Evolutionary conservation across 2,113 vertebrate species (phyloP).

Genomic region (Anarhynchus alexandrinus): DNA sequence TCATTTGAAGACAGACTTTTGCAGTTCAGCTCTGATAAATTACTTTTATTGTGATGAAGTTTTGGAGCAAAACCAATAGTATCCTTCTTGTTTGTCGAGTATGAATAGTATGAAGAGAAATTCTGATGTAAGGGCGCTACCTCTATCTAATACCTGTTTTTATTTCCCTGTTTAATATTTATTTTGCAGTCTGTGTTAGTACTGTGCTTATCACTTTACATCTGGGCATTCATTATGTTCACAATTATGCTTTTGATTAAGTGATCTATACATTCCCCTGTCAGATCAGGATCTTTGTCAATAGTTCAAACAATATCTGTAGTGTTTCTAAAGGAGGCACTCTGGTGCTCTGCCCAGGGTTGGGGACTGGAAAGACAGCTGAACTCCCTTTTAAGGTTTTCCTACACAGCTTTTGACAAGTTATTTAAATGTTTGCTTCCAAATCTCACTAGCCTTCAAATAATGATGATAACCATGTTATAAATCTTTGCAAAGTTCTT

Average conservation of each 20-base stretch:
- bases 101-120: not conserved
- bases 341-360: not conserved
- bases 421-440: not conserved
- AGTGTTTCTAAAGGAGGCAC: not conserved
- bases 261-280: not conserved
- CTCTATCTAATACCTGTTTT: not conserved
- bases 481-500: not conserved
- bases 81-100: not conserved
- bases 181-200: not conserved
- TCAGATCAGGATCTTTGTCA: not conserved
- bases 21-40: not conserved
- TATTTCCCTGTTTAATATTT: not conserved
- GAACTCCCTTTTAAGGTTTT: not conserved
- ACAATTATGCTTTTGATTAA: not conserved
- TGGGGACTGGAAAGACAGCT: not conserved
- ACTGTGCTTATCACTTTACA: not conserved
- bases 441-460: not conserved
- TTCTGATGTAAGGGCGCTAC: not conserved
- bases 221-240: not conserved
- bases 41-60: not conserved
- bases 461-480: not conserved
- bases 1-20: not conserved
- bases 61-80: not conserved
- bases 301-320: not conserved
- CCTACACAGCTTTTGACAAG: not conserved